Base-by-base conservation (phyloP, 2,797 vertebrate species). In the Centropyge bicolor region DNA sequence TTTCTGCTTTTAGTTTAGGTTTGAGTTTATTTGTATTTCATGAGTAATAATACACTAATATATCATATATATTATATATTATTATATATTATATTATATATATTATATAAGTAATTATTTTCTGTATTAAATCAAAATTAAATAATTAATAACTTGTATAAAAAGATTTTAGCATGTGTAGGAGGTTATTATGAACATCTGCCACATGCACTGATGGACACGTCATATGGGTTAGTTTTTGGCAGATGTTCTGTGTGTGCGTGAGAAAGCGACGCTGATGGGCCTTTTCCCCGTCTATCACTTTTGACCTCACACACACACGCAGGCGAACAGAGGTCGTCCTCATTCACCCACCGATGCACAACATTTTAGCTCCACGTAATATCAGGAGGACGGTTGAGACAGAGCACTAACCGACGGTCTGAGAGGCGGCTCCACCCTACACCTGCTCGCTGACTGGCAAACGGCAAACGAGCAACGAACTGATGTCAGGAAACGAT, bases 301-400 rank as follows among this genome's bases (percentile, higher is more conserved):
- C 40, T 49, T 7, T 43, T 43, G 55, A 45, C 64, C 52, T 55
- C 64, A 24, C 65, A 38, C 14, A 17, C 14, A 55, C 41, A 74
- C 45, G 63, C 11, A 56, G 22, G 56, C 35, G 43, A 40, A 11
- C 54, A 45, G 12, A 68, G 8, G 35, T 38, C 13, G 51, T 38
- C 52, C 24, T 41, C 52, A 20, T 56, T 67, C 38, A 72, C 27
- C 55, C 46, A 54, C 36, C 22, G 24, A 6, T 40, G 38, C 8
- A 1, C 72, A 76, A 86, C 85, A 82, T 84, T 90, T 73, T 55
- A 14, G 67, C 38, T 89, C 86, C 93, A 94, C 92, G 93, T 94
- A 92, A 94, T 94, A 91, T 91, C 93, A 92, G 88, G 89, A 94
- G 80, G 84, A 76, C 87, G 78, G 92, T 93, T 94, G 83, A 84